Evolutionary conservation across 1,140 invertebrate species (phyloP).

Genomic region (Ceratitis capitata): DNA sequence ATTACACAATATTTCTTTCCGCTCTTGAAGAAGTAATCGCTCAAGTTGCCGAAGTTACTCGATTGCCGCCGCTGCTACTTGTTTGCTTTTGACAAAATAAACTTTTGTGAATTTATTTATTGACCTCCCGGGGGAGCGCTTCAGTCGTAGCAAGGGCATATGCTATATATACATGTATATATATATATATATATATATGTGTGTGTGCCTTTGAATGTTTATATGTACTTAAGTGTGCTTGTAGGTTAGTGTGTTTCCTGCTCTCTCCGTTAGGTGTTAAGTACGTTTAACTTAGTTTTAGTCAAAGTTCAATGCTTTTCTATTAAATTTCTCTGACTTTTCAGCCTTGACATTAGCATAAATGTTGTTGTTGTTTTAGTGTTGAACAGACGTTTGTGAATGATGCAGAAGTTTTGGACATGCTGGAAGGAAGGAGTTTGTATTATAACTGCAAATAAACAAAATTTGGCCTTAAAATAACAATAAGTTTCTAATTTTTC

Average conservation of each 20-base stretch:
- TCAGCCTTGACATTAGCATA: background rate
- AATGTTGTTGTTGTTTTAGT: background rate
- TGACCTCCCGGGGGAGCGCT: background rate
- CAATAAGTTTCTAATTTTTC: too few species aligned
- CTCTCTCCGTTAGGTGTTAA: background rate
- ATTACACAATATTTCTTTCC: background rate
- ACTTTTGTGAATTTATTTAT: constrained; percentile 22
- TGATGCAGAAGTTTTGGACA: too few species aligned
- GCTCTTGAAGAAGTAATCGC: background rate
- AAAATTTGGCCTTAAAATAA: too few species aligned
- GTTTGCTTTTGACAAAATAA: background rate
- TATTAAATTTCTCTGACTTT: background rate
- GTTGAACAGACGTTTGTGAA: background rate
- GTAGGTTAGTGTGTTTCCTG: too few species aligned
- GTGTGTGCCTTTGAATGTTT: background rate
- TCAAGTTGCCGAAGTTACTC: background rate
- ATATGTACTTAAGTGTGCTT: background rate
- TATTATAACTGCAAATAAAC: too few species aligned
- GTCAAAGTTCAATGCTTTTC: background rate
- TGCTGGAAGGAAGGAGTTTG: too few species aligned
- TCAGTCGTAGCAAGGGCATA: background rate
- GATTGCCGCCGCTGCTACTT: background rate
- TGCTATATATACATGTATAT: background rate
- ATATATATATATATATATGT: too few species aligned
- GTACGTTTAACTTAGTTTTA: background rate